phyloP scores from a whole-genome alignment of 2,797 vertebrate species.

The Pachyuromys duprasi region DNA sequence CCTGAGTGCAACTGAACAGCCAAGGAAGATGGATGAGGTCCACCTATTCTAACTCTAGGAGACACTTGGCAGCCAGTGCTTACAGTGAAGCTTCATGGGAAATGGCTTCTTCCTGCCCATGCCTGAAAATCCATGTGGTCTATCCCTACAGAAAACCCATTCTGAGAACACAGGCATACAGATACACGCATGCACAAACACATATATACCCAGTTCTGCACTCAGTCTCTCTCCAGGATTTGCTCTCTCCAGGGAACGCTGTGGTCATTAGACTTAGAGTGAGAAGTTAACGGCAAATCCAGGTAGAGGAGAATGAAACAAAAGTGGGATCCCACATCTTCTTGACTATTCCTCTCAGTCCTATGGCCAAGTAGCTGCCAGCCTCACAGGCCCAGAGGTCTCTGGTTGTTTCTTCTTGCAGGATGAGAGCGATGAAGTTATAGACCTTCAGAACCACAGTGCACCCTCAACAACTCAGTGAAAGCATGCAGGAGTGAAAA shows the following conservation, averaged over 20 bases:
- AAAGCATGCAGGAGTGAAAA: background rate
- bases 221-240: background rate
- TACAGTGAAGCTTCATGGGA: accelerated
- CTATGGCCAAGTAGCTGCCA: accelerated
- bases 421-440: background rate
- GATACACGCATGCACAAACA: background rate
- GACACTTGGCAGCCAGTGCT: background rate
- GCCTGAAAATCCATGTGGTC: background rate
- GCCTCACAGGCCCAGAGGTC: background rate
- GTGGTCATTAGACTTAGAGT: background rate
- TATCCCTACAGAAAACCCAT: accelerated
- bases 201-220: background rate
- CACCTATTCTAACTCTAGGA: background rate
- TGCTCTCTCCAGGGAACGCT: too few species aligned
- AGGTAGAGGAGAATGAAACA: accelerated
- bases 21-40: background rate
- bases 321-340: accelerated
- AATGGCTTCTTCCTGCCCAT: background rate
- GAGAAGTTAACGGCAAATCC: background rate
- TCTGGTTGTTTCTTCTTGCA: background rate
- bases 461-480: background rate
- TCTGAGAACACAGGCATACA: too few species aligned
- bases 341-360: too few species aligned
- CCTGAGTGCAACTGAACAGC: background rate
- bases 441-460: background rate